Evolutionary conservation across 2,797 vertebrate species (phyloP).

Genomic region (Alosa sapidissima): DNA sequence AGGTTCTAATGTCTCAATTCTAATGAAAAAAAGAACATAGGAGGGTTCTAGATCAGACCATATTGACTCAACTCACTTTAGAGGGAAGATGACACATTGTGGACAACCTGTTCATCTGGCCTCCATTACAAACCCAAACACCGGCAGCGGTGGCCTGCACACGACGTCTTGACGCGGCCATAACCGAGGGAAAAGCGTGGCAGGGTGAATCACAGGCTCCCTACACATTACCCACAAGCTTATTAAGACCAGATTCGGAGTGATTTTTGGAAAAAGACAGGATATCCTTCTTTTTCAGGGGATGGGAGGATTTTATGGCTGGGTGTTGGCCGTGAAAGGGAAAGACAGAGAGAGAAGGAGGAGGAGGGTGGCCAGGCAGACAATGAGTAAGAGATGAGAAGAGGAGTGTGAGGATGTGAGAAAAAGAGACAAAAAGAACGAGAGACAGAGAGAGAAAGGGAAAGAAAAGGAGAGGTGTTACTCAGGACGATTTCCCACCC

Average conservation of each 20-base stretch:
- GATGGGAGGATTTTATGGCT: slow-evolving; percentile 41
- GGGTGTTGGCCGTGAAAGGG: slow-evolving; percentile 43
- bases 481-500: slow-evolving; percentile 41
- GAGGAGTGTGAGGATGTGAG: neutral
- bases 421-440: neutral
- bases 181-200: neutral
- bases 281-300: slow-evolving; percentile 56
- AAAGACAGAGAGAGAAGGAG: neutral
- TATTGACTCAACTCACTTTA: neutral
- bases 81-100: neutral
- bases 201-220: neutral
- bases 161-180: neutral
- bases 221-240: slow-evolving; percentile 31
- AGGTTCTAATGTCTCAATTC: neutral
- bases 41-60: neutral
- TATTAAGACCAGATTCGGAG: slow-evolving; percentile 46
- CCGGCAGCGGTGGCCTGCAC: neutral
- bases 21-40: neutral
- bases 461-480: slow-evolving; percentile 27
- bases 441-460: neutral
- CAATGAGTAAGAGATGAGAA: neutral
- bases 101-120: neutral
- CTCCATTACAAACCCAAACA: neutral
- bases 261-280: slow-evolving; percentile 51
- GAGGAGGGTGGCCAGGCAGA: neutral